Conservation (phyloP, 2,888 invertebrate species). For the Drosophila testacea region DNA sequence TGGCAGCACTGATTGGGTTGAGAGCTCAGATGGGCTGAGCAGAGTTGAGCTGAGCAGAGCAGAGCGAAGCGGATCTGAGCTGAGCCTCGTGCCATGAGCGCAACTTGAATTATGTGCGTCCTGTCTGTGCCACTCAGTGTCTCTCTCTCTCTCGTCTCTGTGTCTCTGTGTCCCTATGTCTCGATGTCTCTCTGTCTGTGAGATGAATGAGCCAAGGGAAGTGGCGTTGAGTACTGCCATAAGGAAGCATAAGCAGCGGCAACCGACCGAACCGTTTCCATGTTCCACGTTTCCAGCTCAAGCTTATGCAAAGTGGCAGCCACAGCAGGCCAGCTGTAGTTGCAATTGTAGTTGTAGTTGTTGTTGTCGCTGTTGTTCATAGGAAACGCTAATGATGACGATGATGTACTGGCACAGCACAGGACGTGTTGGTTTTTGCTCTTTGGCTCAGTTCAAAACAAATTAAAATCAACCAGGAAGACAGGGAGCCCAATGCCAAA, state of each 20-base stretch:
- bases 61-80: slow-evolving; percentile 16
- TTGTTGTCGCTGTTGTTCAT: slow-evolving; percentile 32
- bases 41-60: slow-evolving; percentile 4
- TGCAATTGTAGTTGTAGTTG: slow-evolving; percentile 20
- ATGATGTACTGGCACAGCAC: slow-evolving; percentile 73
- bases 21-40: slow-evolving; percentile 18
- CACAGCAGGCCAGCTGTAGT: slow-evolving; percentile 29
- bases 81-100: slow-evolving; percentile 66
- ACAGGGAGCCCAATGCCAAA: slow-evolving; percentile 23
- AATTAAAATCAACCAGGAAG: slow-evolving; percentile 74
- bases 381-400: slow-evolving; percentile 79
- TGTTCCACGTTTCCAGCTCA: slow-evolving; percentile 38
- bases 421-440: slow-evolving; percentile 77
- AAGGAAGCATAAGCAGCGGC: slow-evolving; percentile 70
- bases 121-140: slow-evolving; percentile 40
- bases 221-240: slow-evolving; percentile 76
- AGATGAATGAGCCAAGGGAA: slow-evolving; percentile 76
- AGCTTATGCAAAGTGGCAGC: slow-evolving; percentile 71
- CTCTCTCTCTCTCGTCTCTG: slow-evolving; percentile 9
- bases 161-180: slow-evolving; percentile 20
- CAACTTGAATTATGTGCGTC: slow-evolving; percentile 78
- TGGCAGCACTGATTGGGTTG: not conserved
- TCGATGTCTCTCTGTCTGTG: slow-evolving; percentile 44
- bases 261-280: slow-evolving; percentile 52
- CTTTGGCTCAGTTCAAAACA: slow-evolving; percentile 65